Base-by-base conservation (phyloP, 2,797 vertebrate species). In the Columba guinea region DNA sequence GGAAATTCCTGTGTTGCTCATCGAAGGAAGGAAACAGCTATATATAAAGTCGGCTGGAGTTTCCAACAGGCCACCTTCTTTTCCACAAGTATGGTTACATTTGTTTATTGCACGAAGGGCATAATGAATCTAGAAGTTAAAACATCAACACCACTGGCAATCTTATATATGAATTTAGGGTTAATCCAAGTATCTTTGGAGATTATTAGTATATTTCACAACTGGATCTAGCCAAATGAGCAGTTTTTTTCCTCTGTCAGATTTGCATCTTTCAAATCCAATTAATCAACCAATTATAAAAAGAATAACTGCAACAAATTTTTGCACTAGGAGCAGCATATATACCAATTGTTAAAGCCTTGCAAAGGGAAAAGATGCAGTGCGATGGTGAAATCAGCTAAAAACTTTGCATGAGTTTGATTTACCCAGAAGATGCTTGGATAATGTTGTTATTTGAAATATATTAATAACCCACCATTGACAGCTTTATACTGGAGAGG, bases 381-480 rank as follows among this genome's bases (percentile, higher is more conserved):
- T 0, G 0, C 32, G 49, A 69, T 76, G 49, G 80, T 87, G 51
- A 94, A 94, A 93, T 84, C n/a, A 86, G 39, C 58, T 68, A 18
- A 76, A 95, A 80, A 70, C 26, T 90, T 94, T 88, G 39, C 83
- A 39, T 34, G 39, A 56, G 41, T 87, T 87, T 73, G 34, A 73
- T 68, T 84, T 88, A 73, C 51, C 55, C 59, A 87, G 76, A 92
- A 87, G 84, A 92, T 81, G n/a, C 7, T 93, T 30, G 63, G 87
- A 80, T 62, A 92, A 70, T 78, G 41, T 13, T 27, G 10, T 91
- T 91, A 58, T 84, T 60, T 93, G 49, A 89, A 71, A 84, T 32
- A 15, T 35, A 79, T 86, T 78, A 89, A 55, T 84, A 94, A 32
- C 10, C 37, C 62, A 78, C 13, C 21, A 15, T 3, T 0, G 0